Evolutionary conservation across 92 coral and sea anemone genomes (phyloP).

Genomic region (Nematostella vectensis): DNA sequence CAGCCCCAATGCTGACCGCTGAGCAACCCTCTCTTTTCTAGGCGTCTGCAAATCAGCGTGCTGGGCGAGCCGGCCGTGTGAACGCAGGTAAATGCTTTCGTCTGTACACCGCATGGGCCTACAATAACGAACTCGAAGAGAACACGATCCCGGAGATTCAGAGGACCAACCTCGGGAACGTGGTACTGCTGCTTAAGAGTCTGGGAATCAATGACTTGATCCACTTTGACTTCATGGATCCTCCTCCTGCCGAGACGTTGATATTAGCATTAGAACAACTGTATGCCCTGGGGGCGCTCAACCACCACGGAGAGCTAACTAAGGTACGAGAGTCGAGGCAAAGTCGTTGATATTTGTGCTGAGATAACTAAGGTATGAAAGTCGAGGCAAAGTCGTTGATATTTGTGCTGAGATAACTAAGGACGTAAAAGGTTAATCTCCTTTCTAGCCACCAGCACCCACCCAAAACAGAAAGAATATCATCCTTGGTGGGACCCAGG

Average conservation of each 20-base stretch:
- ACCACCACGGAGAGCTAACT: conserved; percentile 95
- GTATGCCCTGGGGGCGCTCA: conserved; percentile 93
- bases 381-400: no score
- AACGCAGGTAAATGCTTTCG: conserved; percentile 99
- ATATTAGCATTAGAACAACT: conserved; percentile 90
- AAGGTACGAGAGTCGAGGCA: conserved; percentile 51
- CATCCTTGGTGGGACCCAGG: no score
- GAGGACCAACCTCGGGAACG: conserved; percentile 92
- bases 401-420: conserved; percentile 95
- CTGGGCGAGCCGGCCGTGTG: conserved; percentile 99
- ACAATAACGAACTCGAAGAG: conserved; percentile 92
- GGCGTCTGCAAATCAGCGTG: conserved; percentile 99
- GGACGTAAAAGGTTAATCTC: conserved; percentile 26
- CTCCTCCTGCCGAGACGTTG: conserved; percentile 97
- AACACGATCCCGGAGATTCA: conserved; percentile 99
- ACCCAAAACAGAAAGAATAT: no score
- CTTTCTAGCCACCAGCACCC: background rate
- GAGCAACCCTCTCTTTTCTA: no score
- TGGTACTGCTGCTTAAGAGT: conserved; percentile 89
- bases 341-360: no score
- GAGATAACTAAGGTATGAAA: conserved; percentile 81
- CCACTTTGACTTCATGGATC: conserved; percentile 99
- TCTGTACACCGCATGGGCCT: conserved; percentile 98
- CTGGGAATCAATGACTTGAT: conserved; percentile 94
- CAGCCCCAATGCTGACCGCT: no score